Percentiles rank a stretch among this genome's conserved stretches.
Conservation (phyloP, 2,888 invertebrate species). For the Ferdinandea cuprea region DNA sequence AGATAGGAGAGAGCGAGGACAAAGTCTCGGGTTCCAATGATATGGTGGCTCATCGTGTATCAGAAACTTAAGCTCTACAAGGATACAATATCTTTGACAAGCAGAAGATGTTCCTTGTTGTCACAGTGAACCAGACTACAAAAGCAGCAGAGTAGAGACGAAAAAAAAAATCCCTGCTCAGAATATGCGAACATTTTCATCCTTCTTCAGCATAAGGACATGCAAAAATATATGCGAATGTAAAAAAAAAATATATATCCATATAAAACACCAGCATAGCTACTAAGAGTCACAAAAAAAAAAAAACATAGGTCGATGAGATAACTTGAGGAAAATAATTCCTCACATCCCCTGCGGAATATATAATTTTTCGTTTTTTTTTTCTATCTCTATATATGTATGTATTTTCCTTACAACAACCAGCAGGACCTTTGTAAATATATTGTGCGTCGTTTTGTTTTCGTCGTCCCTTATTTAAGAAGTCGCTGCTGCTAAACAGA, state of each 20-base stretch:
- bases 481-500: constrained; percentile 72
- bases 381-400: too few relatives aligned
- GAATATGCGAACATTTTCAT: constrained; percentile 66
- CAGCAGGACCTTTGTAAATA: constrained; percentile 65
- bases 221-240: constrained; percentile 63
- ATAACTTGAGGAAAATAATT: constrained; percentile 72
- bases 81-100: constrained; percentile 75
- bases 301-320: constrained; percentile 65
- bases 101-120: constrained; percentile 74
- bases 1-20: background rate
- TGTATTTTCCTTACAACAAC: too few relatives aligned
- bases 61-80: constrained; percentile 74
- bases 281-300: constrained; percentile 32
- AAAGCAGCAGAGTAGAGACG: constrained; percentile 18
- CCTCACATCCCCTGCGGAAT: constrained; percentile 73
- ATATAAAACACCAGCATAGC: constrained; percentile 22
- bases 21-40: constrained; percentile 67
- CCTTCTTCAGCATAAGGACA: constrained; percentile 63
- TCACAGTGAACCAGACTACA: constrained; percentile 73
- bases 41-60: constrained; percentile 73
- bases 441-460: constrained; percentile 18
- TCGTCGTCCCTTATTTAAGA: constrained; percentile 35
- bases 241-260: constrained; percentile 36
- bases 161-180: constrained; percentile 52
- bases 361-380: constrained; percentile 67